Percentiles rank a stretch among this genome's conserved stretches.
These are phyloP conservation scores for Drosophila incognita DNA, from an alignment of 2,888 invertebrate genomes.

Conservation along the genomic window DNA sequence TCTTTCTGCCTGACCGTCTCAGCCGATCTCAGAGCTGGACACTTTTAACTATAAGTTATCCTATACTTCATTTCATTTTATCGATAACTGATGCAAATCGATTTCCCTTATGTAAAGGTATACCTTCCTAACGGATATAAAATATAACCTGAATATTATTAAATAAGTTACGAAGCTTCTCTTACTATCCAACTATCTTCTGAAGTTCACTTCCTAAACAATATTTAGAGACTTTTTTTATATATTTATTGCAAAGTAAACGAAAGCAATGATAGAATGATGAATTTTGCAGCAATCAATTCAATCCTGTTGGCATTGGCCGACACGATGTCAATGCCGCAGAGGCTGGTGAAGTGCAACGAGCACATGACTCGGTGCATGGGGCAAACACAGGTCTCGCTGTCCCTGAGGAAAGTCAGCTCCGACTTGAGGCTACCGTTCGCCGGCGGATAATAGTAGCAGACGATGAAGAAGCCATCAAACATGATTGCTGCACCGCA, in stretches of 20 bases:
- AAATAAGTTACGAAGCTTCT: background rate
- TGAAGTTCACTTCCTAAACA: background rate
- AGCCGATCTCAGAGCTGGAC: background rate
- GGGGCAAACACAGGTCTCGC: constrained; percentile 39
- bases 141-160: background rate
- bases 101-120: background rate
- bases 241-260: background rate
- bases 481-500: constrained; percentile 53
- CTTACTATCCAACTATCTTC: background rate
- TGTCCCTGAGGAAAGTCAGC: background rate
- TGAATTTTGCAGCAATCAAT: fast-evolving
- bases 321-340: constrained; percentile 47
- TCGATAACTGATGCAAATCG: background rate
- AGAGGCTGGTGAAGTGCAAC: constrained; percentile 36
- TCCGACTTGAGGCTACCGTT: background rate
- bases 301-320: background rate
- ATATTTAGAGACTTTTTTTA: background rate
- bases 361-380: constrained; percentile 33
- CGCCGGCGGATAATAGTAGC: constrained; percentile 51
- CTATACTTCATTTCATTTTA: background rate
- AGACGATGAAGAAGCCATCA: constrained; percentile 49
- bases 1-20: background rate
- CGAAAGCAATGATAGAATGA: background rate
- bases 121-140: background rate
- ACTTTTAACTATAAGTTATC: background rate